Percentiles rank a stretch among this genome's conserved stretches.
Conservation (phyloP, 2,113 vertebrate species). For the Cephalophus harveyi region DNA sequence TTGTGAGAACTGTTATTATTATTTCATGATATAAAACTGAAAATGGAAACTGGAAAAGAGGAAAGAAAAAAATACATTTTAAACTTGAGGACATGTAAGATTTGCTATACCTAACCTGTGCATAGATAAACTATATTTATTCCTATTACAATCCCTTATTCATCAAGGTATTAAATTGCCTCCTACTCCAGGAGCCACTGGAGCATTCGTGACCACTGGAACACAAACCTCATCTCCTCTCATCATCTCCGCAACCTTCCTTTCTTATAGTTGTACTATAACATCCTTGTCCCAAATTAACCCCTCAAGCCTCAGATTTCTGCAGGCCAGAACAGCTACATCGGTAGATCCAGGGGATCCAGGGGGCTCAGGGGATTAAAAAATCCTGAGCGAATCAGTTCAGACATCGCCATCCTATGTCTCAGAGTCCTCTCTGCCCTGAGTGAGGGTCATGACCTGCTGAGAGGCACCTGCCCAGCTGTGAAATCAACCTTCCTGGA, state of each 20-base stretch:
- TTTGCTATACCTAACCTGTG: constrained; percentile 41
- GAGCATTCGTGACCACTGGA: not conserved
- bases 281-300: not conserved
- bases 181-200: constrained; percentile 5
- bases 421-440: not conserved
- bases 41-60: constrained; percentile 60
- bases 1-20: constrained; percentile 66
- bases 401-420: not conserved
- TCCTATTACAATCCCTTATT: constrained; percentile 20
- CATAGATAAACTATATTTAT: constrained; percentile 50
- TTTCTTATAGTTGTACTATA: not conserved
- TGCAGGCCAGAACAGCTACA: not conserved
- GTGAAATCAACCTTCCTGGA: not conserved
- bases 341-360: not conserved
- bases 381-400: not conserved
- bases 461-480: not conserved
- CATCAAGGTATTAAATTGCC: constrained; percentile 21
- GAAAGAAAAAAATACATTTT: constrained; percentile 53
- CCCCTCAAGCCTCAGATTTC: not conserved
- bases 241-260: not conserved
- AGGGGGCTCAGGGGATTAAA: not conserved
- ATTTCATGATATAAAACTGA: constrained; percentile 68
- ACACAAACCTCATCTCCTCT: constrained; percentile 13
- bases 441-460: not conserved
- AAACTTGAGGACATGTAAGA: constrained; percentile 53